phyloP scores from a whole-genome alignment of 2,888 invertebrate species.

The Sceliomorpha sp. region DNA sequence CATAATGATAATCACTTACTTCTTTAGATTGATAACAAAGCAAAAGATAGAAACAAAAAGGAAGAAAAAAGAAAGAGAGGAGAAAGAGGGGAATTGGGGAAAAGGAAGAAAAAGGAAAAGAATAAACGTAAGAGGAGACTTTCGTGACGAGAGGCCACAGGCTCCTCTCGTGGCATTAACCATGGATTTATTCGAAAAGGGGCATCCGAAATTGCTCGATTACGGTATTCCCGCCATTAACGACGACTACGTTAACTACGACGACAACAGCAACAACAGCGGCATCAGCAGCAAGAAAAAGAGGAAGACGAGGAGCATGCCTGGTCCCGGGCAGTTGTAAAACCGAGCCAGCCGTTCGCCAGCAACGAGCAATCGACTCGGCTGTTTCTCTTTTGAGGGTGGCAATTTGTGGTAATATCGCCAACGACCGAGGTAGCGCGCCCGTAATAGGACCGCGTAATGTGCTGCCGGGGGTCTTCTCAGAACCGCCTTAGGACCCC shows the following conservation, averaged over 20 bases:
- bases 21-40: background rate
- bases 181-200: constrained; percentile 77
- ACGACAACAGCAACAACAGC: constrained; percentile 33
- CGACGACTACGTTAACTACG: constrained; percentile 44
- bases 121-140: constrained; percentile 13
- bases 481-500: constrained; percentile 28
- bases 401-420: constrained; percentile 80
- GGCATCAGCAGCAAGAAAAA: constrained; percentile 8
- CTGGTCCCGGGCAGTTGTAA: constrained; percentile 62
- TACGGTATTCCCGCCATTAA: constrained; percentile 73
- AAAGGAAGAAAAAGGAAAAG: constrained; percentile 21
- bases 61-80: constrained; percentile 10
- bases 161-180: constrained; percentile 66
- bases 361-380: constrained; percentile 69
- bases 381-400: constrained; percentile 70
- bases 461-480: constrained; percentile 63
- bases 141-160: constrained; percentile 39
- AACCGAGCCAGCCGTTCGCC: constrained; percentile 65
- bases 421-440: constrained; percentile 76
- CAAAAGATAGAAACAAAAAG: background rate
- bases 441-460: constrained; percentile 67
- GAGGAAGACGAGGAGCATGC: constrained; percentile 36
- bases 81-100: constrained; percentile 6
- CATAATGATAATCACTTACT: too few relatives aligned
- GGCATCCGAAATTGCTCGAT: constrained; percentile 75